Conservation (phyloP, 1,140 invertebrate genomes). For the Pseudobourletiella spinata region DNA sequence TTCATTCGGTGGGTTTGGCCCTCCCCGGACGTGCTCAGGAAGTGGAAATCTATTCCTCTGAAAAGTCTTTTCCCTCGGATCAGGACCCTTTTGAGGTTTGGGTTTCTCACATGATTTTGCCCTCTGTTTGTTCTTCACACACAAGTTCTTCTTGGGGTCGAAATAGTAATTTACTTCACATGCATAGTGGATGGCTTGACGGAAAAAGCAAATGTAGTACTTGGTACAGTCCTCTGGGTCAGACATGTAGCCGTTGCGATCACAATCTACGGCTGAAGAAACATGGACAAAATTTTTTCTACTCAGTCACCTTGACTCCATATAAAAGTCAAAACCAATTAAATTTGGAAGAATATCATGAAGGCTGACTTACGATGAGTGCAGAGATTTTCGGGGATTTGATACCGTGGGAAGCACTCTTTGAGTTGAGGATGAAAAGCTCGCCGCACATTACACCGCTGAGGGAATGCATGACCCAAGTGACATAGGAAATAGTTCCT, state of each 20-base stretch:
- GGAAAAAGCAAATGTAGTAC: constrained; percentile 30
- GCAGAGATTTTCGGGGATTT: constrained; percentile 26
- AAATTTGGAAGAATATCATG: background rate
- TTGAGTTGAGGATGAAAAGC: constrained; percentile 27
- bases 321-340: background rate
- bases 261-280: constrained; percentile 26
- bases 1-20: no score
- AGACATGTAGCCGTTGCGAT: constrained; percentile 12
- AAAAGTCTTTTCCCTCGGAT: no score
- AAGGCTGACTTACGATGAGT: constrained; percentile 20
- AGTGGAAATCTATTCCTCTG: no score
- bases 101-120: background rate
- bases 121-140: background rate
- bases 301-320: no score
- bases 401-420: constrained; percentile 14
- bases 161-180: background rate
- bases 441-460: constrained; percentile 9
- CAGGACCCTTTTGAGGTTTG: background rate
- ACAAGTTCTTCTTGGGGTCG: background rate
- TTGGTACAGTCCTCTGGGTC: constrained; percentile 32
- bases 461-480: constrained; percentile 18
- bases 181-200: constrained; percentile 18
- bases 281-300: background rate
- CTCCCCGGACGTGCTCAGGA: no score
- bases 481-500: constrained; percentile 31